These are phyloP conservation scores for Hydrolagus affinis DNA, from an alignment of 2,113 vertebrate species.

Conservation along the genomic window DNA sequence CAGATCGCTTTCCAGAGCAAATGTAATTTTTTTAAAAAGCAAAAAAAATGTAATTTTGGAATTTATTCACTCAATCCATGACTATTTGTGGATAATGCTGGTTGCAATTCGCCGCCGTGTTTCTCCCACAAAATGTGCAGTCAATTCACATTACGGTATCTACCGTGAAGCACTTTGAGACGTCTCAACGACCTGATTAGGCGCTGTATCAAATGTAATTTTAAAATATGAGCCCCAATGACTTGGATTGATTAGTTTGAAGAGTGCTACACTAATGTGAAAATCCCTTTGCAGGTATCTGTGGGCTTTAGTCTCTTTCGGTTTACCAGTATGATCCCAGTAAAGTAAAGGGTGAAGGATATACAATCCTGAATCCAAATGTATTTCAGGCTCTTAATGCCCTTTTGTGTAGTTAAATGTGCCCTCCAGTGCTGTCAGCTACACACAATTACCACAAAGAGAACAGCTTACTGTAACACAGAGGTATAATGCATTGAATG, in stretches of 20 bases:
- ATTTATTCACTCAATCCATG: too few relatives aligned
- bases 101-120: too few relatives aligned
- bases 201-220: background rate
- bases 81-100: too few relatives aligned
- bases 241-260: background rate
- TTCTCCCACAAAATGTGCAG: too few relatives aligned
- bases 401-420: constrained; percentile 24
- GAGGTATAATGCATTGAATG: constrained; percentile 1
- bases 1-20: too few relatives aligned
- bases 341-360: background rate
- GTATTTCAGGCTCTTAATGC: background rate
- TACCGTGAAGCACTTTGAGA: too few relatives aligned
- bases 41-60: too few relatives aligned
- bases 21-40: too few relatives aligned
- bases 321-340: background rate
- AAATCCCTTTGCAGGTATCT: background rate
- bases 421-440: constrained; percentile 20
- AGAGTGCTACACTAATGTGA: background rate
- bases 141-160: too few relatives aligned
- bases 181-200: too few relatives aligned
- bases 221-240: background rate
- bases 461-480: background rate
- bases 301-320: background rate
- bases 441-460: background rate
- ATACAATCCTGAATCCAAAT: background rate